Evolutionary conservation across 1,140 invertebrate genomes (phyloP), one percentile per base, ranked within the genome.

Genomic region (Dysdera silvatica): DNA sequence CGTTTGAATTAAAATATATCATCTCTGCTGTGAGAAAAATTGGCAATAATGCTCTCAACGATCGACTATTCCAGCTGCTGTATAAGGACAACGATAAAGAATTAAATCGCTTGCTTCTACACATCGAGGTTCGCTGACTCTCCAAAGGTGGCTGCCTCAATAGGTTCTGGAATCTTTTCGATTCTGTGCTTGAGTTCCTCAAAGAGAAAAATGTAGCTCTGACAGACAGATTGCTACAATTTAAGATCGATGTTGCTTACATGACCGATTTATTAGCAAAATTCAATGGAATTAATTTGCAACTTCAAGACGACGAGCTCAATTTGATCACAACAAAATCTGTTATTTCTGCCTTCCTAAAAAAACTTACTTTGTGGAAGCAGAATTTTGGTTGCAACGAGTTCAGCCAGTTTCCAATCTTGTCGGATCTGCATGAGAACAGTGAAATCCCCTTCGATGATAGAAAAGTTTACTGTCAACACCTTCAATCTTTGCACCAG

Each of bases 271-370:
- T n/a, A n/a, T n/a, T n/a, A n/a, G 41, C 10, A 1, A 12, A 16
- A 45, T 45, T 45, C 3, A 45, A 45, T 45, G 41, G 41, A 45
- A 45, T 45, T 12, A 45, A 45, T 45, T 45, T 45, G 41, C 41
- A 45, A 18, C 41, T 45, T 45, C 18, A 45, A 45, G 8, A 23
- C 3, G 41, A 45, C 8, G 2, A 45, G 41, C 1, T 45, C 18
- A 18, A 14, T 45, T 45, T 45, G 41, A 45, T 45, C 18, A 45
- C 3, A 45, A 45, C 41, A n/a, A 45, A 45, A 45, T 45, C 41
- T 45, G 41, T 45, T 45, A 8, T 45, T 45, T 45, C 41, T n/a
- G n/a, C n/a, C n/a, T 45, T 45, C 41, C 41, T 45, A 8, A 45
- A 45, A 18, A 6, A 45, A 45, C n/a, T 45, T n/a, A 45, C 41